Percentiles rank a stretch among this genome's conserved stretches.
These are phyloP conservation scores for Penaeus vannamei DNA, from an alignment of 1,140 invertebrate genomes.

Conservation along the genomic window DNA sequence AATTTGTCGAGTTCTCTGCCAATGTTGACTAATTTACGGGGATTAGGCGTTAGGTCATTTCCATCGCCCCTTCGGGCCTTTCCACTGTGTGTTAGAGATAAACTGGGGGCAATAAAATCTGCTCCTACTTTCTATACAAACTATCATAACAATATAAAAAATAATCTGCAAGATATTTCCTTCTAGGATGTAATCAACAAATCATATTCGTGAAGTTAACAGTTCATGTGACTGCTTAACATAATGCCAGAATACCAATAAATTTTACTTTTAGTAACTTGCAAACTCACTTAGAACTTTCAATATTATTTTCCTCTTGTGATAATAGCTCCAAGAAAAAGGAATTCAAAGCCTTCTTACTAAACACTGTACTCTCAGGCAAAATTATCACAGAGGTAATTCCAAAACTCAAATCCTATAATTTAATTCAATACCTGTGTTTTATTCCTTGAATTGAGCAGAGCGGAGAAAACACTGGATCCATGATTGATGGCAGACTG, in stretches of 20 bases:
- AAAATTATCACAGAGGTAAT: background rate
- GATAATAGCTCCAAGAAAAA: too few species aligned
- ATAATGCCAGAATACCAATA: too few species aligned
- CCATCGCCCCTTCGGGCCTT: conserved; percentile 97
- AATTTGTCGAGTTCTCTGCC: conserved; percentile 94
- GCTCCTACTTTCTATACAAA: background rate
- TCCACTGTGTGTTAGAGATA: conserved; percentile 77
- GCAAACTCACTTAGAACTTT: background rate
- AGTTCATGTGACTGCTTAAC: too few species aligned
- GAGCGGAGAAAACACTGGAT: conserved; percentile 92
- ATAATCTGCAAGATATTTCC: too few species aligned
- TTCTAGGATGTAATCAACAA: too few species aligned
- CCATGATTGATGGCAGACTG: conserved; percentile 87
- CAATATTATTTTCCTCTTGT: background rate
- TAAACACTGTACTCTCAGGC: too few species aligned
- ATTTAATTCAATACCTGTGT: conserved; percentile 77
- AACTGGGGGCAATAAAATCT: conserved; percentile 44
- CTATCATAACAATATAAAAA: too few species aligned
- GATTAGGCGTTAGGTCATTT: conserved; percentile 96
- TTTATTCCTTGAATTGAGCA: conserved; percentile 92
- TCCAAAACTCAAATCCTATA: background rate
- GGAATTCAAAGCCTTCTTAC: too few species aligned
- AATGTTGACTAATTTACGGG: conserved; percentile 89
- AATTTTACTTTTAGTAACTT: background rate
- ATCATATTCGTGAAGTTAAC: too few species aligned